Evolutionary conservation across 2,797 vertebrate species (phyloP), one percentile per base, ranked within the genome.

Genomic region (Petrocephalus schoutedeni): DNA sequence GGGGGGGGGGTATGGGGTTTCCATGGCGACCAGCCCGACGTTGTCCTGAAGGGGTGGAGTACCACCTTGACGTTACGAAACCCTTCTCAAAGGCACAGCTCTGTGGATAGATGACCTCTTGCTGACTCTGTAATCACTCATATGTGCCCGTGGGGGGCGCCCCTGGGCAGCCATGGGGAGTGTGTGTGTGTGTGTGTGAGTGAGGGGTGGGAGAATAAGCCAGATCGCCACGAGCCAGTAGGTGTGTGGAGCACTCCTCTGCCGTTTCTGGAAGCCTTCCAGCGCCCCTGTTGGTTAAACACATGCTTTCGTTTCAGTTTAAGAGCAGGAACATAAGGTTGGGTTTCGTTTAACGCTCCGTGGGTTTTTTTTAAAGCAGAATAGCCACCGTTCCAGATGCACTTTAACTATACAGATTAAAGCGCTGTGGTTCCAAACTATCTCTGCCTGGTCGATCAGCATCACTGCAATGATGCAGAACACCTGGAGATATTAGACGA

Each of bases 141-240:
- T 64, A 87, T 89, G 91, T 91, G 89, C 87, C 45, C 89, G 86
- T 56, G 8, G 91, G 89, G 89, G 91, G 89, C 84, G 82, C 74
- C 84, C 89, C 21, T 59, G 89, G 90, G 91, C 91, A 90, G 88
- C 7, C 89, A 86, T 87, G 23, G 91, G 88, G 36, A 2, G 36
- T 41, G 36, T 41, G 36, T 41, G 36, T 36, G 36, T 36, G 36
- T 36, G 36, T 41, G 36, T 41, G 36, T 41, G 36, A 2, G 36
- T 41, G 71, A 1, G 58, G 58, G 58, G 16, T 2, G n/a, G 3
- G 14, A n/a, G 57, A 58, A n/a, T 58, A 3, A 45, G 71, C 36
- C 71, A 45, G 32, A 77, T 77, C 36, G 36, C 71, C 4, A 10
- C 64, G 28, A 10, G 64, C 23, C 64, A 67, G 64, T 28, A 32